Evolutionary conservation across 2,113 vertebrate species (phyloP).

Genomic region (Bufo bufo): DNA sequence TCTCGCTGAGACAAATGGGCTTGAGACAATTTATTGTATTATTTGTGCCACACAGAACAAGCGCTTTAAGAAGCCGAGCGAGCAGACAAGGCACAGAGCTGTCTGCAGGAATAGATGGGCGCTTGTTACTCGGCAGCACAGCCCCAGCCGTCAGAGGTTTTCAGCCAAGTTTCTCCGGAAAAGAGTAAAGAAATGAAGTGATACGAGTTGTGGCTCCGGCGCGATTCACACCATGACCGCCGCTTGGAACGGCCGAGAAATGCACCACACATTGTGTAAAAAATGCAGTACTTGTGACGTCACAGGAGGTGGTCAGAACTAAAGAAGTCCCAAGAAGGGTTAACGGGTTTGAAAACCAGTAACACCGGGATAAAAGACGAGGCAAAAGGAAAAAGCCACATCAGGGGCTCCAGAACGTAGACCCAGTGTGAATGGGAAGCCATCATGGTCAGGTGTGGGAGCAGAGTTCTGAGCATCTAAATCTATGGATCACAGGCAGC

Average conservation of each 20-base stretch:
- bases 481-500: no score
- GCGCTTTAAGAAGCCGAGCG: constrained; percentile 74
- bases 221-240: background rate
- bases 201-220: background rate
- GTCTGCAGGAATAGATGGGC: constrained; percentile 16
- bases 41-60: constrained; percentile 83
- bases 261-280: background rate
- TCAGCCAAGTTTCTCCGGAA: background rate
- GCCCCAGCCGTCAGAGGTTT: background rate
- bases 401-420: no score
- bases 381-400: no score
- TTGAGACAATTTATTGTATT: constrained; percentile 84
- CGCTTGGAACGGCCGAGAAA: background rate
- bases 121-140: constrained; percentile 24
- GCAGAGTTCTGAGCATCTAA: no score
- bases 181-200: background rate
- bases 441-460: no score
- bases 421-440: no score
- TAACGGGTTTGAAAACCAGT: no score
- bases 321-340: no score
- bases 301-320: no score
- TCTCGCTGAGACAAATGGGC: constrained; percentile 84
- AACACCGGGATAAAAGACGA: no score
- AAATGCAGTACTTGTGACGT: background rate
- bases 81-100: constrained; percentile 83